A percentile compares a stretch with the other conserved stretches of the same genome.
phyloP scores from a whole-genome alignment of 1,140 invertebrate species.

The Chironomus striatipennis region DNA sequence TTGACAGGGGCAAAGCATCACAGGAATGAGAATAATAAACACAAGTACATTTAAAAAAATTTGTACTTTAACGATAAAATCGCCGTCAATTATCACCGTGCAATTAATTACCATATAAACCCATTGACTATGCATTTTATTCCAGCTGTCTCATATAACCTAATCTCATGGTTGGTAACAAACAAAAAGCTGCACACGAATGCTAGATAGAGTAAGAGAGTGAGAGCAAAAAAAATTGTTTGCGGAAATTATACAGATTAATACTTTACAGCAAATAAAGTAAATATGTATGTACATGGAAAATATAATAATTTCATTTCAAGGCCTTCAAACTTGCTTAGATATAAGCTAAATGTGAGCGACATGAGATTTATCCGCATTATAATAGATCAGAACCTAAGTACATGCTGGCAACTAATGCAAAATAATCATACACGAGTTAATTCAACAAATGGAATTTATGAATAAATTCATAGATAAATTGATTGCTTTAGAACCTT shows the following conservation, averaged over 20 bases:
- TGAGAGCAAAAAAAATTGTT: neutral
- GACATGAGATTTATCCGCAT: slow-evolving; percentile 7
- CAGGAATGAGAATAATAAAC: neutral
- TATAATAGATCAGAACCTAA: neutral
- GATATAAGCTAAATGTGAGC: neutral
- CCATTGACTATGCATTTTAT: neutral
- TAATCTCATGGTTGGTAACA: neutral
- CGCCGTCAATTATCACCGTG: slow-evolving; percentile 5
- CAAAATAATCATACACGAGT: too few species aligned
- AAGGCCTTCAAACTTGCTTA: neutral
- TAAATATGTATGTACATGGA: neutral
- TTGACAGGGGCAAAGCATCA: neutral
- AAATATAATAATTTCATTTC: slow-evolving; percentile 23
- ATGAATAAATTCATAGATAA: too few species aligned
- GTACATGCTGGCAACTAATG: too few species aligned
- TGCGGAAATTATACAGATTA: neutral
- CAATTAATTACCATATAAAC: slow-evolving; percentile 2
- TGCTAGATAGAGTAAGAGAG: neutral
- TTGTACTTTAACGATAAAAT: slow-evolving; percentile 8
- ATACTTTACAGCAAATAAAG: neutral
- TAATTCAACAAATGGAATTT: too few species aligned
- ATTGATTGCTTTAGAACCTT: too few species aligned
- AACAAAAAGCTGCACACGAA: neutral
- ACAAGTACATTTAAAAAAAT: neutral
- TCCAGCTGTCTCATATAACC: neutral